Evolutionary conservation across 2,113 vertebrate species (phyloP), one percentile per base, ranked within the genome.

Genomic region (Misgurnus mizolepis): DNA sequence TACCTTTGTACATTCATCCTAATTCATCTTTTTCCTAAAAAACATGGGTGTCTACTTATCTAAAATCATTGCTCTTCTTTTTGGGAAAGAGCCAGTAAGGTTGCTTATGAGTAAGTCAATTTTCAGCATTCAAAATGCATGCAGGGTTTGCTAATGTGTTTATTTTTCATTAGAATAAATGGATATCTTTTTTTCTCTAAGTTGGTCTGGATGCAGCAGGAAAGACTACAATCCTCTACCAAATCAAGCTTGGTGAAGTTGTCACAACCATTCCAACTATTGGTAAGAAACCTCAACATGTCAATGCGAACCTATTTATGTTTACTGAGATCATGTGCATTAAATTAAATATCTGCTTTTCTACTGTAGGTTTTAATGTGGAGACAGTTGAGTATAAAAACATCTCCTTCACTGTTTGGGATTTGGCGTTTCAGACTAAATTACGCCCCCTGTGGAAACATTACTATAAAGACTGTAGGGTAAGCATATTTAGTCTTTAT

Each of bases 351-450:
- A 34, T 34, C 27, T 34, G 27, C 27, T 34, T 3, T 34, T 34
- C 27, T 34, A 34, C 78, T 86, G 40, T 76, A 96, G 95, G 95
- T 85, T 96, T 96, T 90, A 96, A 96, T 81, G 95, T 96, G 88
- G 95, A 96, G 92, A 96, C 95, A 0, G 95, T 96, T 87, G 95
- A 96, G 87, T 96, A 96, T 89, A 96, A 95, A 89, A 96, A 96
- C 89, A 95, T 96, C 78, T 94, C 94, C 85, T 96, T 96, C 91
- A 96, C 95, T 6, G 95, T 96, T 78, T 96, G 95, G 95, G 95
- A 96, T 87, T 94, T 96, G 83, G 95, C 95, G 87, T 95, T 95
- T 88, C 95, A 96, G 92, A 93, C 93, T 89, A 94, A 94, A 91
- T 95, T 96, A 82, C 89, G 95, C 89, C 92, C 94, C 80, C 93